A percentile compares a stretch with the other conserved stretches of the same genome.
phyloP scores from a whole-genome alignment of 2,113 vertebrate genomes.

The Pleuronectes platessa region DNA sequence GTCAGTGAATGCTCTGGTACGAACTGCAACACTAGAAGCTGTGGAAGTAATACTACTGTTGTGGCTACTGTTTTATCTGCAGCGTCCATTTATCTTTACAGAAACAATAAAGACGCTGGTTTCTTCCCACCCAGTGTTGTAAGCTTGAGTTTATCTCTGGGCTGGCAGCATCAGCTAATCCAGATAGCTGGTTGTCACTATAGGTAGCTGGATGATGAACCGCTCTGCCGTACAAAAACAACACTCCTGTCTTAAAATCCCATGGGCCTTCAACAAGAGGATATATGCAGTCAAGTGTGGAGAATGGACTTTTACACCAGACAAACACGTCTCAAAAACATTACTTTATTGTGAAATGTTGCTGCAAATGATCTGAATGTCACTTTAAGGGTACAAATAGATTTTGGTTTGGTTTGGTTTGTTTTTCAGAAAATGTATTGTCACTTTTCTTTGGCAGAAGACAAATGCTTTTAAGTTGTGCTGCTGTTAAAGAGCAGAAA shows the following conservation, averaged over 20 bases:
- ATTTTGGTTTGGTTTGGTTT: background rate
- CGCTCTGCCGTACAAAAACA: conserved; percentile 14
- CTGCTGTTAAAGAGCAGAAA: background rate
- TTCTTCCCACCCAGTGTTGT: background rate
- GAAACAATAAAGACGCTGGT: background rate
- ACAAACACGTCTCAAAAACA: background rate
- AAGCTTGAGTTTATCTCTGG: background rate
- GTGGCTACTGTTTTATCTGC: too few relatives aligned
- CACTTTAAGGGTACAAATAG: background rate
- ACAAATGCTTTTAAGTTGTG: background rate
- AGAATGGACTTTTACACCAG: background rate
- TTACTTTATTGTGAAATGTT: background rate
- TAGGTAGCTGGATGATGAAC: background rate
- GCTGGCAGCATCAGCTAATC: conserved; percentile 1
- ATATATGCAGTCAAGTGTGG: conserved; percentile 4
- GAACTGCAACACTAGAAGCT: background rate
- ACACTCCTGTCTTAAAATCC: conserved; percentile 16
- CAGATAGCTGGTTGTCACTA: background rate
- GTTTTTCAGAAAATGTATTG: background rate
- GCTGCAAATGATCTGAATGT: background rate
- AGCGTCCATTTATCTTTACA: background rate
- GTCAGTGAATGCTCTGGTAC: too few relatives aligned
- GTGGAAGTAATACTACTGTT: background rate
- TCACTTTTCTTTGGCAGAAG: background rate
- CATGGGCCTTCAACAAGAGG: background rate